Percentiles rank a stretch among this genome's conserved stretches.
Evolutionary conservation across 2,113 vertebrate species (phyloP).

Genomic region (Tauraco erythrolophus): DNA sequence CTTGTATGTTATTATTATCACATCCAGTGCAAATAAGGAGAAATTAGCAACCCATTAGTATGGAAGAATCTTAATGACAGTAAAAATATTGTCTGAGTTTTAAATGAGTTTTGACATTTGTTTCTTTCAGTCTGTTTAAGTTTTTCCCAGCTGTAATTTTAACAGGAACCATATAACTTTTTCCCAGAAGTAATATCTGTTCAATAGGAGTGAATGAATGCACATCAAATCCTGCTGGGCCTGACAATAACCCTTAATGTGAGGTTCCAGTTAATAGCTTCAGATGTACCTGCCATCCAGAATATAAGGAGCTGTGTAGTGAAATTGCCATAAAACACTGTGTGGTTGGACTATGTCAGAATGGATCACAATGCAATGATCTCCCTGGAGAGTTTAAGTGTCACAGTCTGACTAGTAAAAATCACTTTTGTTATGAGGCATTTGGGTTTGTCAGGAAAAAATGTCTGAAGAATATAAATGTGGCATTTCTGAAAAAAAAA

Average conservation of each 20-base stretch:
- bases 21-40: not conserved
- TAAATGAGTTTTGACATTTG: not conserved
- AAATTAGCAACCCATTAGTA: not conserved
- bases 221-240: slow-evolving; percentile 70
- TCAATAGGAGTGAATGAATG: slow-evolving; percentile 66
- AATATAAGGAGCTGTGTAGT: slow-evolving; percentile 67
- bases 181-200: slow-evolving; percentile 63
- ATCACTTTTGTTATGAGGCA: slow-evolving; percentile 20
- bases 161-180: not conserved
- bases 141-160: not conserved
- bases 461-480: not conserved
- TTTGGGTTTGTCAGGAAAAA: slow-evolving; percentile 1
- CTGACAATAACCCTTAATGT: slow-evolving; percentile 68
- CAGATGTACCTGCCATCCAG: slow-evolving; percentile 73
- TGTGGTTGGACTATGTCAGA: slow-evolving; percentile 74
- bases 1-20: not conserved
- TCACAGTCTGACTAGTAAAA: slow-evolving; percentile 73
- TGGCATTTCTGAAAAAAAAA: not conserved
- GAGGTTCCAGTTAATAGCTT: slow-evolving; percentile 72
- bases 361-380: slow-evolving; percentile 69
- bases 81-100: not conserved
- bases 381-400: slow-evolving; percentile 72
- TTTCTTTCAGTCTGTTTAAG: not conserved
- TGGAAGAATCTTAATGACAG: not conserved
- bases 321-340: slow-evolving; percentile 75